Evolutionary conservation across 2,797 vertebrate species (phyloP), one percentile per base, ranked within the genome.

Genomic region (Periophthalmus magnuspinnatus): DNA sequence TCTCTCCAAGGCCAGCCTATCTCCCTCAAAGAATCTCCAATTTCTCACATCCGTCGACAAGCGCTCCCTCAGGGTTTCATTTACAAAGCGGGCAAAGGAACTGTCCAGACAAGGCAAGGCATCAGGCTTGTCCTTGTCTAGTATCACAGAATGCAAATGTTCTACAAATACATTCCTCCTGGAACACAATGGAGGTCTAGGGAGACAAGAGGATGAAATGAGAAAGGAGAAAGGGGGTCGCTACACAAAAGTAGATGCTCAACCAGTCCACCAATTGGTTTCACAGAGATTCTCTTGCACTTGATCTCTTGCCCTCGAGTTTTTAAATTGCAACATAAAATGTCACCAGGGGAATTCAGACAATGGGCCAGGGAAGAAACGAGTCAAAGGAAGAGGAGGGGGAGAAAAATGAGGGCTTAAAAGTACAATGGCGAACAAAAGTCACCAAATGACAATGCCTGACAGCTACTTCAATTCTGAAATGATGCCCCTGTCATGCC

Each of bases 381-480:
- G 71, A 80, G 78, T 84, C 76, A 86, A 84, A 79, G 76, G 66
- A 75, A 81, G 80, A 81, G 81, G 84, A 83, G 75, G 75, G 75
- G 83, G 85, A 94, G 94, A 96, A 96, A 95, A 96, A 96, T 96
- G 94, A 96, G 94, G 94, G 90, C 93, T 95, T 96, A 95, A 96
- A 96, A 95, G 93, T 95, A 96, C 94, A 94, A 94, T 91, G 93
- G 94, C 89, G 91, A 96, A 96, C 91, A 94, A 95, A 98, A 97
- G 95, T 97, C 95, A 96, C 92, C 90, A 93, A 96, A 96, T 96
- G 95, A 95, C 95, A 95, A 95, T 77, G 83, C 87, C 91, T 97
- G 96, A 97, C 97, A 97, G 95, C 88, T 91, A 93, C 94, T 95
- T 97, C 96, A 95, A 95, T 96, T 96, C 95, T 96, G 93, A 94